Conservation (phyloP, 2,797 vertebrate genomes). For the Typhlichthys subterraneus region DNA sequence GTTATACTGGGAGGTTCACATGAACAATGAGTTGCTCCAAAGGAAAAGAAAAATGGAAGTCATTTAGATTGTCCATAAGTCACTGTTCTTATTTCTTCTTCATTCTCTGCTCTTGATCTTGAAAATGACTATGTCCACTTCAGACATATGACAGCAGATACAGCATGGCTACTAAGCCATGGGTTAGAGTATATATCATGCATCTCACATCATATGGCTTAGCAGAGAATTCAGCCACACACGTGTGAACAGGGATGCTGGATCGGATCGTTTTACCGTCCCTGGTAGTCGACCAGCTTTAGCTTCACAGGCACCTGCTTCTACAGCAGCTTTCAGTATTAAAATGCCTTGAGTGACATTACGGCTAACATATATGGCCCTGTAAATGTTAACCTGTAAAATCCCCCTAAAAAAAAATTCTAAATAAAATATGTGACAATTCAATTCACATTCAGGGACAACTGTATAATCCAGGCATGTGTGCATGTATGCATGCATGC, state of each 20-base stretch:
- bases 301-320: constrained; percentile 40
- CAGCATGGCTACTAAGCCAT: constrained; percentile 18
- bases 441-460: constrained; percentile 43
- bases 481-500: constrained; percentile 41
- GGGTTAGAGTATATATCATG: constrained; percentile 34
- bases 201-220: constrained; percentile 15
- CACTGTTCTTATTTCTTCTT: too few species aligned
- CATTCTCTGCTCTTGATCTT: too few species aligned
- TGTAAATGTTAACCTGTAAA: constrained; percentile 64
- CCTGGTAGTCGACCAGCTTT: constrained; percentile 45
- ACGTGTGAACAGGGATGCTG: constrained; percentile 1
- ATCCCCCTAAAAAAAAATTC: constrained; percentile 38
- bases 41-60: constrained; percentile 19
- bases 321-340: constrained; percentile 64
- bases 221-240: constrained; percentile 19
- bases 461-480: constrained; percentile 40
- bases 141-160: too few species aligned
- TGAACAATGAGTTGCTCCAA: constrained; percentile 39
- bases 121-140: too few species aligned
- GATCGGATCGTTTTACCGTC: constrained; percentile 16
- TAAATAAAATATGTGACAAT: constrained; percentile 45
- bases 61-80: not conserved
- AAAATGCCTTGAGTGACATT: constrained; percentile 65
- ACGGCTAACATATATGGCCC: constrained; percentile 65
- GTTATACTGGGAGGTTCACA: constrained; percentile 45